Base-by-base conservation (phyloP, 2,113 vertebrate genomes). In the Odontesthes bonariensis region DNA sequence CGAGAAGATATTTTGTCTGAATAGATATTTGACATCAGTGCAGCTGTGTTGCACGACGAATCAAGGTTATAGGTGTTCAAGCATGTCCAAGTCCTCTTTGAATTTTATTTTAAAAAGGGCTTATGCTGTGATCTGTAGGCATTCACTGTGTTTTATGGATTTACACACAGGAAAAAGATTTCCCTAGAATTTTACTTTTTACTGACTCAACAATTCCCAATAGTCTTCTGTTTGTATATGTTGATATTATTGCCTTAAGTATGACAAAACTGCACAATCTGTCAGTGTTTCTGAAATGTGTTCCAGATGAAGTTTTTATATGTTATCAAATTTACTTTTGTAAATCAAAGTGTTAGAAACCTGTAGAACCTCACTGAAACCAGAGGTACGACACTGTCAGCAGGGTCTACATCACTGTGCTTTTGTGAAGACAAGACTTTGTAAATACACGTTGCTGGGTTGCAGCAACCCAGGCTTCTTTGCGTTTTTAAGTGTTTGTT, bases 351-450 rank as follows among this genome's bases (percentile, higher is more conserved):
- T 86, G 65, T 86, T 85, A 88, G 68, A 65, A 82, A 87, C 62
- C 56, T 53, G 19, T 56, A 33, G 71, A 76, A 51, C 83, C 59
- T 86, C 63, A 73, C 68, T 83, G 79, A 79, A 82, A 80, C 35
- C 73, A 70, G 69, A 75, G 72, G 72, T 69, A 67, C 54, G 27
- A 80, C 59, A 59, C 81, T 72, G 73, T 81, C 71, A 70, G 51
- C 77, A 72, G 77, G 67, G 73, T 92, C 84, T 87, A 40, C 81
- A 89, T 93, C 92, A 94, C 92, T 93, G 92, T 94, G 93, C 87
- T 90, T 91, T 92, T 88, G 84, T 87, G 71, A 83, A 77, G 75
- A 89, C 27, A 77, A 38, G 66, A 73, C 69, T 81, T 82, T 82
- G 60, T 83, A 71, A 9, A 81, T 57, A 67, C 40, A 64, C 17